Base-by-base conservation (phyloP, 2,797 vertebrate genomes). In the Delichon dasypus region DNA sequence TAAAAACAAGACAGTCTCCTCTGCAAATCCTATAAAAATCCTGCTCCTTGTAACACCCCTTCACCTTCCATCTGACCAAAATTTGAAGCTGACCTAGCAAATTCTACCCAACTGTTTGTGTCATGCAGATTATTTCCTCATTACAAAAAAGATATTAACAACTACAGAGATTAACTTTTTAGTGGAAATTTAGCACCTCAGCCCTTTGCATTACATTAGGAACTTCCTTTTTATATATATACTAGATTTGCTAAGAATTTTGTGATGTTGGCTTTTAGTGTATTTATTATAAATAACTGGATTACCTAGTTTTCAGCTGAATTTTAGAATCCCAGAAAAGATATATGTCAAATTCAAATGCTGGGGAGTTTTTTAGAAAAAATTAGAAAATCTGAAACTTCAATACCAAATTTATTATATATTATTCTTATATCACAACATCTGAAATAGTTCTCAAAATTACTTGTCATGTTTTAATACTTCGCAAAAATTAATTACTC, bases 31-130 rank as follows among this genome's bases (percentile, higher is more conserved):
- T 57, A 6, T 13, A 53, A 58, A 50, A 82, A 85, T 21, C 5
- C 3, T 0, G 1, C 5, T 50, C 16, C 42, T 68, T 34, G 4
- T 40, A 86, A 18, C 5, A 16, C 4, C 7, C 6, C 6, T 81
- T 72, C 15, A 8, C 11, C 15, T 66, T 50, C 9, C 21, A 20
- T n/a, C 11, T 61, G 22, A 71, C 13, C 15, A 86, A 73, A 66
- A 70, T 73, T 17, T 48, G 13, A 87, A 81, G 32, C 5, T 0
- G 1, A 20, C 22, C 34, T 36, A 53, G 14, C 4, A 85, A 88
- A 88, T 3, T 66, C 44, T 11, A 16, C 21, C 14, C 5, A 47
- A 4, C 26, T 34, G 22, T 21, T 54, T 7, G 12, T 77, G 20
- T 64, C 72, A 66, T 3, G 3, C 9, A 81, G 21, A 2, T 55